phyloP scores from a whole-genome alignment of 2,888 invertebrate genomes.

The Xestia sexstrigata region DNA sequence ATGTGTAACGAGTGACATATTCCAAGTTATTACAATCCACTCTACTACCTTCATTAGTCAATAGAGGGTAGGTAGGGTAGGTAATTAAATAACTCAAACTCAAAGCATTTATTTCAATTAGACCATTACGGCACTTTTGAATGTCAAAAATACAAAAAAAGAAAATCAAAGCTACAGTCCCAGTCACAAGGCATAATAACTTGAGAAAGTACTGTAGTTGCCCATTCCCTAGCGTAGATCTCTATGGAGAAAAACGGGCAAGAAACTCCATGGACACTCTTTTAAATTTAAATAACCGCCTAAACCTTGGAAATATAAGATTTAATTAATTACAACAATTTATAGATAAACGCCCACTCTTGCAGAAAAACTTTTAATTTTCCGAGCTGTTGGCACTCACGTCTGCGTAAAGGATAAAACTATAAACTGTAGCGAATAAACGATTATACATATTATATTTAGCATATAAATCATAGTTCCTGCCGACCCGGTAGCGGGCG shows the following conservation, averaged over 20 bases:
- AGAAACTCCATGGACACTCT: too few species aligned
- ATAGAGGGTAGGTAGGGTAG: background rate
- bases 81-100: background rate
- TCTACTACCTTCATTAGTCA: background rate
- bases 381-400: constrained; percentile 26
- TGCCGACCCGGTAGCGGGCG: constrained; percentile 2
- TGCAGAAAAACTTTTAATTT: constrained; percentile 33
- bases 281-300: too few species aligned
- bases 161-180: too few species aligned
- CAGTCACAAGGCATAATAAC: too few species aligned
- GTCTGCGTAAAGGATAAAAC: constrained; percentile 37
- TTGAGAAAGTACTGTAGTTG: too few species aligned
- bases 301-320: background rate
- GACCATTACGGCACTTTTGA: too few species aligned
- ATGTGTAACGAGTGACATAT: background rate
- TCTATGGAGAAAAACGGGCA: too few species aligned
- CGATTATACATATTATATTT: background rate
- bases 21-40: background rate
- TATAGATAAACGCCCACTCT: background rate
- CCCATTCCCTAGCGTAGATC: too few species aligned
- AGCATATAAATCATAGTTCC: background rate
- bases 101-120: too few species aligned
- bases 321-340: constrained; percentile 5
- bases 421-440: background rate
- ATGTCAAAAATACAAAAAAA: too few species aligned